Base-by-base conservation (phyloP, 2,113 vertebrate genomes). In the Protomyctophum bolini region DNA sequence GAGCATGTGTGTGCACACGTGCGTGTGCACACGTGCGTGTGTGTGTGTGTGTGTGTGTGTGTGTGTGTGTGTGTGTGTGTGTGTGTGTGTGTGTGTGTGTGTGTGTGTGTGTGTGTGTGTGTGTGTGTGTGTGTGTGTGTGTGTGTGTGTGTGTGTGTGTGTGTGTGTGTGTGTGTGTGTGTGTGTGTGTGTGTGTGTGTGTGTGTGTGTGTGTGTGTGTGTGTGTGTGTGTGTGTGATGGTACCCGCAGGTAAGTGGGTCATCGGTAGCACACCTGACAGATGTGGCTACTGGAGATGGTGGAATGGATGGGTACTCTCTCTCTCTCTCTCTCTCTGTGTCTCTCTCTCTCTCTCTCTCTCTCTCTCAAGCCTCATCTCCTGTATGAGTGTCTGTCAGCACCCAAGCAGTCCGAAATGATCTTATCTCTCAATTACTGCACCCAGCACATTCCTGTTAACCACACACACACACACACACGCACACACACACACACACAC, bases 391-490 rank as follows among this genome's bases (percentile, higher is more conserved):
- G 79, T 91, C 90, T 91, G 85, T 93, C 91, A 91, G 78, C 88
- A 58, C 80, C 64, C 5, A n/a, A 80, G 72, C 76, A 83, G 56
- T 87, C 87, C 82, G 68, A 79, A 56, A 76, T 49, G 89, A 92
- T 93, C 75, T 88, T 91, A 90, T 93, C 91, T 78, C 75, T 81
- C 87, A 84, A 86, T 89, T 89, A 91, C 78, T 88, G 87, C 84
- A 80, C 77, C 86, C 84, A 78, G 87, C 85, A 88, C 91, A 93
- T 93, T 93, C 92, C 90, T 92, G 80, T 70, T 63, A 82, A 79
- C 82, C 82, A 83, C 83, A 57, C 52, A 86, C 80, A 86, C 76
- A 84, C 73, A 79, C 72, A 81, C 57, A 51, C 11, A 46, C 64
- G 28, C 55, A 66, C 71, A 67, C 75, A 68, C 77, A 84, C 72